Evolutionary conservation across 2,888 invertebrate genomes (phyloP).

Genomic region (Drosophila eohydei): DNA sequence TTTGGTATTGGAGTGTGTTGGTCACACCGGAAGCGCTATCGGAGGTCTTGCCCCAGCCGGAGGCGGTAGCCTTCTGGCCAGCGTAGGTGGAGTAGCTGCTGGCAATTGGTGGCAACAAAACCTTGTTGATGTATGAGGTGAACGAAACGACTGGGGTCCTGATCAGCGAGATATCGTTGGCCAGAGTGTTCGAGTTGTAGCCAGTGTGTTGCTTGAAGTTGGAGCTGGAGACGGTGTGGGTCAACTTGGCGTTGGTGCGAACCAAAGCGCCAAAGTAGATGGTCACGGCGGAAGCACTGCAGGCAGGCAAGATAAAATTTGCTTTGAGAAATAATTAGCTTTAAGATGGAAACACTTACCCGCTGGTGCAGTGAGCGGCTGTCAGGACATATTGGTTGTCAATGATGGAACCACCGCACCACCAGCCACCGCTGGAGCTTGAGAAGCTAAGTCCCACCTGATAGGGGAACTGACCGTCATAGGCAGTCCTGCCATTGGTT

Average conservation of each 20-base stretch:
- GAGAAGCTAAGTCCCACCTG: slow-evolving; percentile 74
- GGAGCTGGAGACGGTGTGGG: slow-evolving; percentile 59
- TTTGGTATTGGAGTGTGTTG: slow-evolving; percentile 79
- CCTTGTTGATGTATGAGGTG: slow-evolving; percentile 40
- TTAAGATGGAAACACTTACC: slow-evolving; percentile 53
- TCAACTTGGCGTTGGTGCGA: slow-evolving; percentile 67
- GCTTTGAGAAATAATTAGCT: neutral
- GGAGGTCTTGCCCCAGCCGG: slow-evolving; percentile 85
- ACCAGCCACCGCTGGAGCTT: slow-evolving; percentile 60
- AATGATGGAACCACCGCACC: slow-evolving; percentile 81
- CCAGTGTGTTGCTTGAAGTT: slow-evolving; percentile 83
- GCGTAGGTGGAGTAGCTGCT: slow-evolving; percentile 73
- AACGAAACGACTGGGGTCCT: slow-evolving; percentile 51
- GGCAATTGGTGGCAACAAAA: slow-evolving; percentile 58
- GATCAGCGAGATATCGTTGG: slow-evolving; percentile 80
- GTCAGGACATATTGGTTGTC: slow-evolving; percentile 66
- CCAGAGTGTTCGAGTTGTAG: slow-evolving; percentile 61
- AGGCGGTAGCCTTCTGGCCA: slow-evolving; percentile 80
- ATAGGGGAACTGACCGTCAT: slow-evolving; percentile 71
- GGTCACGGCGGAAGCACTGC: slow-evolving; percentile 67
- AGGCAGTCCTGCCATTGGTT: slow-evolving; percentile 71
- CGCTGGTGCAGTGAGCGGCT: slow-evolving; percentile 79
- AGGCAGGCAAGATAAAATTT: neutral
- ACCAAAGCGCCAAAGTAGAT: slow-evolving; percentile 71
- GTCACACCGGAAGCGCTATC: slow-evolving; percentile 62